Evolutionary conservation across 1,140 invertebrate genomes (phyloP), one percentile per base, ranked within the genome.

Genomic region (Aphis gossypii): DNA sequence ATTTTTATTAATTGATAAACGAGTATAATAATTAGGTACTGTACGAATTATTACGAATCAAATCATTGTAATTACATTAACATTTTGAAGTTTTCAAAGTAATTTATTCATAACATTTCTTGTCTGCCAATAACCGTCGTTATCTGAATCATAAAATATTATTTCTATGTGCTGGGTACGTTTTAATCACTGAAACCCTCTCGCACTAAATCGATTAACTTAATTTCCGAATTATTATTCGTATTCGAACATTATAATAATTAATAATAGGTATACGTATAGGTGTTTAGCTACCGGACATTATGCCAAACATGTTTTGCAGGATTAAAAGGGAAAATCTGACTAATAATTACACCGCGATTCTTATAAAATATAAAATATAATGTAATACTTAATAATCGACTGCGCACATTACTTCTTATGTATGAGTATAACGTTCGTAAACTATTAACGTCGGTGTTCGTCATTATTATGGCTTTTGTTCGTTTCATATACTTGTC

Each of bases 1-100:
- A 48, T 87, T 51, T 87, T 87, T 51, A 87, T 87, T 87, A 87
- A 87, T 87, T 87, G 14, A 87, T 87, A 48, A 48, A 87, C 46
- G 44, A 87, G 46, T 48, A 76, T n/a, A 76, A 76, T 76, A 51
- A 51, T 87, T 48, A 46, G 0, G 44, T 46, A 48, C 86, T n/a
- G 18, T n/a, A 35, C 86, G 46, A 87, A 30, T 35, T 41, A 41
- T 83, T n/a, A 48, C n/a, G n/a, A 87, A n/a, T 51, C 30, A 5
- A 18, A 25, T 4, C 30, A 25, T 48, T 30, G 14, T 46, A n/a
- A 48, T 51, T 35, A 87, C 46, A 48, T 87, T 87, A 48, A 51
- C 30, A 51, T 87, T 48, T 87, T 87, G 35, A 20, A n/a, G 46
- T 48, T 30, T 48, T 87, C 18, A 1, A 20, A 44, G 6, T 51